Evolutionary conservation across 2,888 invertebrate species (phyloP).

Genomic region (Drosophila monieri): DNA sequence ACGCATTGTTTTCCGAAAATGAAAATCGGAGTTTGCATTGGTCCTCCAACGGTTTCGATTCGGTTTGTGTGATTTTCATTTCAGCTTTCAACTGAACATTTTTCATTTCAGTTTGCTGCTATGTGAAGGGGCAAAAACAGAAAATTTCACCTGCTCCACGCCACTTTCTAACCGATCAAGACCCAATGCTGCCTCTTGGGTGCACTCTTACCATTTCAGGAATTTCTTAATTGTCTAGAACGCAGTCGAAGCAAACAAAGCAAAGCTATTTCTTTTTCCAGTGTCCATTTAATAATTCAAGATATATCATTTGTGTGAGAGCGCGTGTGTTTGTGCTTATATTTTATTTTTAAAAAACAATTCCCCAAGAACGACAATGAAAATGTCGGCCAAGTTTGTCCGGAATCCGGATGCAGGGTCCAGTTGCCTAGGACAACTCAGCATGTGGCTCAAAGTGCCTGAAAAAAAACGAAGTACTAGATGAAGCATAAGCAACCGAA

Average conservation of each 20-base stretch:
- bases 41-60: constrained; percentile 10
- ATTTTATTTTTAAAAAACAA: constrained; percentile 72
- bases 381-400: constrained; percentile 65
- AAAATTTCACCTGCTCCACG: constrained; percentile 20
- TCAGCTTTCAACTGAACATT: background rate
- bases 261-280: constrained; percentile 16
- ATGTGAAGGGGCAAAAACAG: constrained; percentile 9
- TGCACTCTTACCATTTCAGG: constrained; percentile 59
- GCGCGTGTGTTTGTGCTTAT: constrained; percentile 25
- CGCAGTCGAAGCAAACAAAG: constrained; percentile 1
- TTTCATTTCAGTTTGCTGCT: background rate
- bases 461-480: constrained; percentile 59
- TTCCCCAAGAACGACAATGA: constrained; percentile 62
- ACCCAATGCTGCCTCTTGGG: constrained; percentile 6
- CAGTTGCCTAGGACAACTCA: constrained; percentile 54
- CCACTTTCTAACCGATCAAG: constrained; percentile 43
- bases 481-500: constrained; percentile 71
- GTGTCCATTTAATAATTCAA: constrained; percentile 72
- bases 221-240: constrained; percentile 73
- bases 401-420: constrained; percentile 42
- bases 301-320: constrained; percentile 43
- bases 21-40: constrained; percentile 21
- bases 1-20: constrained; percentile 59
- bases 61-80: constrained; percentile 24
- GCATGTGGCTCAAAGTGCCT: constrained; percentile 73